Percentiles rank a stretch among this genome's conserved stretches.
phyloP scores from a whole-genome alignment of 2,113 vertebrate genomes.

The Ailuropoda melanoleuca region DNA sequence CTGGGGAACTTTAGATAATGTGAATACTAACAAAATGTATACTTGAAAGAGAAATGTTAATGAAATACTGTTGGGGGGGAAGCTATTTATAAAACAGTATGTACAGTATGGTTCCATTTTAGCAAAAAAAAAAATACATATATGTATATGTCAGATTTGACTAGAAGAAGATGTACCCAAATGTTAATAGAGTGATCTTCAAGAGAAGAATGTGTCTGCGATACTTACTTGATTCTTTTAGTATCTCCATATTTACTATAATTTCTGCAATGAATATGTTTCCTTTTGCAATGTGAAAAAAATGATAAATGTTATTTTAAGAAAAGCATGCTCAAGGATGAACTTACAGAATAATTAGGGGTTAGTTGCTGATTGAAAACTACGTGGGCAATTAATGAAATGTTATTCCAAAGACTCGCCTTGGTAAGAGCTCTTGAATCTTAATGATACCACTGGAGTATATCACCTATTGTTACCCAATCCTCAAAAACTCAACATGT shows the following conservation, averaged over 20 bases:
- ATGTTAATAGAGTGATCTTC: neutral
- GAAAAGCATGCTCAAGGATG: conserved; percentile 33
- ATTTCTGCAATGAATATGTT: conserved; percentile 7
- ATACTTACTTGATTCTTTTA: conserved; percentile 18
- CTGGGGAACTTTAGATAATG: neutral
- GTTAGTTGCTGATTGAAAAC: conserved; percentile 68
- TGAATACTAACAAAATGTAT: neutral
- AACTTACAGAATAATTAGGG: conserved; percentile 66
- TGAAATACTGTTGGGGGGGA: neutral
- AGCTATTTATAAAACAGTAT: neutral
- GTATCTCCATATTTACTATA: neutral
- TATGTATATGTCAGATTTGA: neutral
- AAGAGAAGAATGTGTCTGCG: neutral
- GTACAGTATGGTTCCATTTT: neutral
- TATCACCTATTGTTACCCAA: conserved; percentile 47
- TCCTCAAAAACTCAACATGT: conserved; percentile 35
- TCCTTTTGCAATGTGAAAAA: conserved; percentile 42
- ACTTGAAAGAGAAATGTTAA: conserved; percentile 19
- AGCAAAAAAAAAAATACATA: conserved; percentile 23
- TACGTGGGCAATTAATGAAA: conserved; percentile 69
- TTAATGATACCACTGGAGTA: conserved; percentile 55
- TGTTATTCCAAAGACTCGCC: conserved; percentile 50
- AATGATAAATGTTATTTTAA: conserved; percentile 58
- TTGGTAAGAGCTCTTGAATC: conserved; percentile 56
- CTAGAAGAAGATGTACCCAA: neutral